These are phyloP conservation scores for Propithecus coquereli DNA, from an alignment of 2,113 vertebrate species.

Conservation along the genomic window DNA sequence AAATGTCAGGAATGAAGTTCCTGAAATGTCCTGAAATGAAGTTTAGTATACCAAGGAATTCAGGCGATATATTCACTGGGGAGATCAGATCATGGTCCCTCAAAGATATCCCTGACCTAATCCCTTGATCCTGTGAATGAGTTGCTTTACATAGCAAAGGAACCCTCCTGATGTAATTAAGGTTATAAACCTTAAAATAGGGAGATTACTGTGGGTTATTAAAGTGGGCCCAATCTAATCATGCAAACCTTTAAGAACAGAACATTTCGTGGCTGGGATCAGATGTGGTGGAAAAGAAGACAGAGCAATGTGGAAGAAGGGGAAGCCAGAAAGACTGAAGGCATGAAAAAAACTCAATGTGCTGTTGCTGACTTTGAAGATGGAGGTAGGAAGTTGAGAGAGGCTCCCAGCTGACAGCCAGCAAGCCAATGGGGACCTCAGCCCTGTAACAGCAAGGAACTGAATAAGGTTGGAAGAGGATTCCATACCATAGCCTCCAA, in stretches of 20 bases:
- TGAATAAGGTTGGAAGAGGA: rapidly evolving
- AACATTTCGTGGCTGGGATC: not conserved
- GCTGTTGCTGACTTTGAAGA: not conserved
- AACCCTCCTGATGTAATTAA: not conserved
- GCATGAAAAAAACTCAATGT: too few species aligned
- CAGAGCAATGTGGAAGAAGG: not conserved
- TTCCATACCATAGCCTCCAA: not conserved
- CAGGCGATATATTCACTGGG: not conserved
- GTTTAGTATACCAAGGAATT: not conserved
- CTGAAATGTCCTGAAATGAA: not conserved
- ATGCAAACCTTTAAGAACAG: not conserved
- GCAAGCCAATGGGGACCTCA: not conserved
- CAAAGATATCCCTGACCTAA: not conserved
- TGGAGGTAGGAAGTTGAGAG: not conserved
- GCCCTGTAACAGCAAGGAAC: not conserved
- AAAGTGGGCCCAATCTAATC: not conserved
- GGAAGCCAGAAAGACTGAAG: not conserved
- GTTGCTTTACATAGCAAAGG: not conserved
- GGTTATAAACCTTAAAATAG: not conserved
- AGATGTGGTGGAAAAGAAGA: not conserved
- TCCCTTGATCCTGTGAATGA: not conserved
- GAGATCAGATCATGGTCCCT: not conserved
- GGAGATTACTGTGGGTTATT: not conserved
- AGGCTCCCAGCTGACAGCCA: not conserved
- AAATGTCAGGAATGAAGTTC: not conserved